A percentile compares a stretch with the other conserved stretches of the same genome.
Conservation (phyloP, 2,797 vertebrate genomes). For the Cyprinella venusta region DNA sequence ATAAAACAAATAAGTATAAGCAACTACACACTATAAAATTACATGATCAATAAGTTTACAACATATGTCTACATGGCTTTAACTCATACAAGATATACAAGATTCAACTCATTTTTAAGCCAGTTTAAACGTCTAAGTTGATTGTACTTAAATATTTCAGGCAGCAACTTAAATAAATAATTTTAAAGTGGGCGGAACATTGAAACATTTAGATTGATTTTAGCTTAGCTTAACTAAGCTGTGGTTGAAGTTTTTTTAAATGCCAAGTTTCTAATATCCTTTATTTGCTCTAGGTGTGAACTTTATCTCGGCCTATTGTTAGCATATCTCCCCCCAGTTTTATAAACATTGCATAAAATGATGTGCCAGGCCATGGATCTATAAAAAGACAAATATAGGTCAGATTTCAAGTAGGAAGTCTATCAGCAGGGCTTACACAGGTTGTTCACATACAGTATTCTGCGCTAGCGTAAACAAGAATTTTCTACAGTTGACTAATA, state of each 20-base stretch:
- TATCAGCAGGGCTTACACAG: neutral
- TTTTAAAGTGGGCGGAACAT: neutral
- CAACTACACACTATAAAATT: too few relatives aligned
- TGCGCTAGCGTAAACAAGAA: neutral
- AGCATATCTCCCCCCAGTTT: neutral
- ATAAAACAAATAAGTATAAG: neutral
- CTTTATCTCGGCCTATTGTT: constrained; percentile 1
- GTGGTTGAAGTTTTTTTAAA: neutral
- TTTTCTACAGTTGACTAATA: neutral
- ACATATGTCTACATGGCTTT: too few relatives aligned
- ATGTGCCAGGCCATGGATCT: constrained; percentile 39
- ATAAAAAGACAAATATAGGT: constrained; percentile 53
- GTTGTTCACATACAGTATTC: neutral
- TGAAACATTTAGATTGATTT: too few relatives aligned
- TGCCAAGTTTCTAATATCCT: neutral
- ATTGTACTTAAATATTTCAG: too few relatives aligned
- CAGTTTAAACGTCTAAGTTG: too few relatives aligned
- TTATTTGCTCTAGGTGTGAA: constrained; percentile 18
- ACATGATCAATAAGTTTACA: too few relatives aligned
- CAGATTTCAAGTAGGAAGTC: constrained; percentile 47
- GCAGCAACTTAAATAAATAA: neutral
- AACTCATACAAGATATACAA: too few relatives aligned
- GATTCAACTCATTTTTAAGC: too few relatives aligned
- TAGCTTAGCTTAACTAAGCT: neutral
- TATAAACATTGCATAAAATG: constrained; percentile 63